These are phyloP conservation scores for Condylura cristata DNA, from an alignment of 2,113 vertebrate genomes.

Conservation along the genomic window DNA sequence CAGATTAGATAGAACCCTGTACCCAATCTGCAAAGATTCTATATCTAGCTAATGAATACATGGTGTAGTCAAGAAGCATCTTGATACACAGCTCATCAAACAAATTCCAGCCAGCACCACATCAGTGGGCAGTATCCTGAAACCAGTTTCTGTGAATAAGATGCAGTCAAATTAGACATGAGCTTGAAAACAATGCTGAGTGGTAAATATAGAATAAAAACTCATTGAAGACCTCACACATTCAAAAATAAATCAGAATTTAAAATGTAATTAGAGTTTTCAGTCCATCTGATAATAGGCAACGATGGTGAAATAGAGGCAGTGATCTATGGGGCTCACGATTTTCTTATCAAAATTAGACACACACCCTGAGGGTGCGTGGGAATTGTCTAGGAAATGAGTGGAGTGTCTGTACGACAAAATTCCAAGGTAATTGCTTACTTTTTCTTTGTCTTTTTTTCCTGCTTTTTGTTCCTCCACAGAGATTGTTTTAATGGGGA, in stretches of 20 bases:
- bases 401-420: neutral
- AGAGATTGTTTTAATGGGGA: neutral
- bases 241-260: neutral
- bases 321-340: neutral
- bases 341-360: neutral
- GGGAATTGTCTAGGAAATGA: neutral
- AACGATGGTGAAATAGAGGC: neutral
- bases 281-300: neutral
- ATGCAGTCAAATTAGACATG: neutral
- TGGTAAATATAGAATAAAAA: neutral
- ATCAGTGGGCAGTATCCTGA: neutral
- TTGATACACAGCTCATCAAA: neutral
- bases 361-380: neutral
- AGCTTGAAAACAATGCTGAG: neutral
- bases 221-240: neutral
- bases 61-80: neutral
- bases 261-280: neutral
- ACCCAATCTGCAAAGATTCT: neutral
- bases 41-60: neutral
- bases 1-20: neutral
- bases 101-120: neutral
- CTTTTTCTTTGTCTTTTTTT: neutral
- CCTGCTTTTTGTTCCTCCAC: neutral
- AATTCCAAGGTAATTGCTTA: neutral
- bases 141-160: neutral